A percentile compares a stretch with the other conserved stretches of the same genome.
These are phyloP conservation scores for Meleagris gallopavo DNA, from an alignment of 2,113 vertebrate genomes.

Conservation along the genomic window DNA sequence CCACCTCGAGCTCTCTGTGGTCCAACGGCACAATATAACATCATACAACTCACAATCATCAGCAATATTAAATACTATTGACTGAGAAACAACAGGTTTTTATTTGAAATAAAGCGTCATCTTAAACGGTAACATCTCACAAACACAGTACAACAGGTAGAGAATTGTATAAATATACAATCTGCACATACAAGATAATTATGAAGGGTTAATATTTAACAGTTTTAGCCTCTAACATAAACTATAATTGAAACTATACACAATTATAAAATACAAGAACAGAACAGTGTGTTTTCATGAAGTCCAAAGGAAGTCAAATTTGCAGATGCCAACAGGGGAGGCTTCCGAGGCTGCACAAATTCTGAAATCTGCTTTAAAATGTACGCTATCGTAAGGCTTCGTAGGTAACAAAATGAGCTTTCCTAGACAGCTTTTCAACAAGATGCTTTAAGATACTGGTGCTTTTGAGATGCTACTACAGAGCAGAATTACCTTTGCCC, in stretches of 20 bases:
- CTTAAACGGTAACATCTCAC: constrained; percentile 78
- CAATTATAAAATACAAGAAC: constrained; percentile 66
- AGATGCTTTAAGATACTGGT: constrained; percentile 38
- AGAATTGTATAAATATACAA: constrained; percentile 73
- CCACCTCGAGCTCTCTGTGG: constrained; percentile 71
- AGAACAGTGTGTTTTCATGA: constrained; percentile 62
- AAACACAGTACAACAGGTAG: constrained; percentile 77
- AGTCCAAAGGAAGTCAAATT: constrained; percentile 74
- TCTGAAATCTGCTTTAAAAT: constrained; percentile 62
- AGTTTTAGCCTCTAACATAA: constrained; percentile 54
- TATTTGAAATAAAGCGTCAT: constrained; percentile 78
- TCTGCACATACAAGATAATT: constrained; percentile 73
- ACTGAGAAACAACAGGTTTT: constrained; percentile 75
- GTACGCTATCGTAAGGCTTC: constrained; percentile 66
- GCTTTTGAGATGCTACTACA: constrained; percentile 27
- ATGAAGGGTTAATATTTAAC: constrained; percentile 67
- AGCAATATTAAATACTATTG: constrained; percentile 76
- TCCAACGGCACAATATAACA: constrained; percentile 63
- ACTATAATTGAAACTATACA: constrained; percentile 63
- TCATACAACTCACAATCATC: constrained; percentile 75
- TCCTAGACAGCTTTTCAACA: constrained; percentile 51
- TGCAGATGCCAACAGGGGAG: constrained; percentile 49
- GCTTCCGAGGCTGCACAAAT: constrained; percentile 56
- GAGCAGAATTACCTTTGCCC: constrained; percentile 54
- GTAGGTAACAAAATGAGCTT: constrained; percentile 51